Evolutionary conservation across 2,797 vertebrate genomes (phyloP).

Genomic region (Rhabdophis nuchalis): DNA sequence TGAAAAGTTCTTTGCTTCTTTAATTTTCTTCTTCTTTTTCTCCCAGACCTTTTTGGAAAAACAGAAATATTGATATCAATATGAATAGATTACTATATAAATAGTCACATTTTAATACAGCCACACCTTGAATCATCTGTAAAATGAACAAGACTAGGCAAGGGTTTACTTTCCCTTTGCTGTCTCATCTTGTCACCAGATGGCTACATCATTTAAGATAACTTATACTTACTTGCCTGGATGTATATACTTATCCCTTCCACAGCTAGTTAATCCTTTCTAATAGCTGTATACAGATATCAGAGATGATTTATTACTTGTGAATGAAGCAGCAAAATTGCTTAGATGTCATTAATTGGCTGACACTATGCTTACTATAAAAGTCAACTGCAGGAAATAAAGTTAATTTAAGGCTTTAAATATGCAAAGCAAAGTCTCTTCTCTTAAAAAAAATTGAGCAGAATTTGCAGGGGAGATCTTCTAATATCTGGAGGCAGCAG

Average conservation of each 20-base stretch:
- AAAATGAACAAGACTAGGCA: neutral
- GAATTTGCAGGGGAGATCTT: neutral
- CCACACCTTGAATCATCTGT: neutral
- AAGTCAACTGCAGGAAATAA: constrained; percentile 1
- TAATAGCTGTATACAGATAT: neutral
- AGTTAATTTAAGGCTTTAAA: neutral
- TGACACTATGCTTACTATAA: neutral
- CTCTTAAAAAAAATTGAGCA: neutral
- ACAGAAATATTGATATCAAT: neutral
- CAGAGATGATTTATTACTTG: neutral
- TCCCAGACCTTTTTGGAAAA: neutral
- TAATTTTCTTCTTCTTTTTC: neutral
- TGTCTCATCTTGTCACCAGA: neutral
- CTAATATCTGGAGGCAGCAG: neutral
- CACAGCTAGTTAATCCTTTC: constrained; percentile 30
- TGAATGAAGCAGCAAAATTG: neutral
- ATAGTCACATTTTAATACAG: neutral
- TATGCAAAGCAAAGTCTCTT: neutral
- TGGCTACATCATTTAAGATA: constrained; percentile 23
- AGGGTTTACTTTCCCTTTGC: neutral
- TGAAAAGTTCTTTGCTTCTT: neutral
- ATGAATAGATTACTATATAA: neutral
- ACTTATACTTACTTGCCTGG: neutral
- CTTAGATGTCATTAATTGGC: neutral
- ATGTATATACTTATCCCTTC: constrained; percentile 7